Conservation (phyloP, 2,113 vertebrate genomes). For the Zosterops japonicus region DNA sequence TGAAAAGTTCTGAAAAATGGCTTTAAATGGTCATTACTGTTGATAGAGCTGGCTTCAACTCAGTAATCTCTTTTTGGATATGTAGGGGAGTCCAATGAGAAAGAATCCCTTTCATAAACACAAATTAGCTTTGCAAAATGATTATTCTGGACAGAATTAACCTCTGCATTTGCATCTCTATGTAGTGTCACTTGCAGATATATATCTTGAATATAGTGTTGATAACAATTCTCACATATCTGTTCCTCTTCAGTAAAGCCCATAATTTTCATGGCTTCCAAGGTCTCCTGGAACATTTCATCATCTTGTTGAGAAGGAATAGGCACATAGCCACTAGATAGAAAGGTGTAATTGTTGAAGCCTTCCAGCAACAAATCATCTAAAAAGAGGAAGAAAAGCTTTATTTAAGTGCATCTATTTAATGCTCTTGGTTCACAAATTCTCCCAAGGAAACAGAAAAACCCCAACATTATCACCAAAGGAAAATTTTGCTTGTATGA, state of each 20-base stretch:
- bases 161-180: neutral
- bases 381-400: conserved; percentile 48
- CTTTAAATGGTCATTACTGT: neutral
- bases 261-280: conserved; percentile 96
- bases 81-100: neutral
- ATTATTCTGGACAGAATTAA: neutral
- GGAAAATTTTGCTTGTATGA: neutral
- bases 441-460: neutral
- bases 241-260: conserved; percentile 92
- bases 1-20: neutral
- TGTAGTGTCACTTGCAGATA: neutral
- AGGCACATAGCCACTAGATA: conserved; percentile 85
- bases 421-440: neutral
- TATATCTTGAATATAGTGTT: neutral
- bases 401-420: neutral
- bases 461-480: neutral
- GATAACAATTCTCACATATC: conserved; percentile 68
- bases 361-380: conserved; percentile 89
- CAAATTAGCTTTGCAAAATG: neutral
- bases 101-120: neutral
- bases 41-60: neutral
- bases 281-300: conserved; percentile 88
- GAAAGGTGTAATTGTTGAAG: conserved; percentile 87
- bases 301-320: conserved; percentile 89
- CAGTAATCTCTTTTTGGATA: neutral